Conservation (phyloP, 2,113 vertebrate genomes). For the Paramisgurnus dabryanus region DNA sequence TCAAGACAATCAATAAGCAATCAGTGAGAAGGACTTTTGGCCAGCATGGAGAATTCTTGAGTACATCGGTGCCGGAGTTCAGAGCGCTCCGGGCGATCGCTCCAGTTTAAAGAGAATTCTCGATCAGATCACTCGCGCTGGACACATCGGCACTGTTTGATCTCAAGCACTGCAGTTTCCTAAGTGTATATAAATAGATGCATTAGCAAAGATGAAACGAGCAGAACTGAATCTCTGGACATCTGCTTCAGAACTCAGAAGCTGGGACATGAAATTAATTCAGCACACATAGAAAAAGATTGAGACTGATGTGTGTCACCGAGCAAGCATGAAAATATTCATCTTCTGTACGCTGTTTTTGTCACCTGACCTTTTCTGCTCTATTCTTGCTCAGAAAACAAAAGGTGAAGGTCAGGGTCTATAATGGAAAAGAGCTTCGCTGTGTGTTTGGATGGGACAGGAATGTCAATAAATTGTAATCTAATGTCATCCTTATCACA, state of each 20-base stretch:
- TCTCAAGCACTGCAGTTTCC: slow-evolving; percentile 45
- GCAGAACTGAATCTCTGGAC: slow-evolving; percentile 36
- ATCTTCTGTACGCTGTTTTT: too few relatives aligned
- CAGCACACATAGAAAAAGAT: slow-evolving; percentile 36
- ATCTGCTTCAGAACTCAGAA: slow-evolving; percentile 7
- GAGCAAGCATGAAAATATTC: too few relatives aligned
- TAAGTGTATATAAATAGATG: slow-evolving; percentile 53
- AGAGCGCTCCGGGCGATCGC: slow-evolving; percentile 31
- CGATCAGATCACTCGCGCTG: slow-evolving; percentile 61
- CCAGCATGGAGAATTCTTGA: slow-evolving; percentile 17
- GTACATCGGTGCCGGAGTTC: slow-evolving; percentile 39
- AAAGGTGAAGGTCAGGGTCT: too few relatives aligned
- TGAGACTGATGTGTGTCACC: background rate
- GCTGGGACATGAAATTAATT: slow-evolving; percentile 1
- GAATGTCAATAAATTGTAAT: too few relatives aligned
- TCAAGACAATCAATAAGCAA: slow-evolving; percentile 49
- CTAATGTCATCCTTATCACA: too few relatives aligned
- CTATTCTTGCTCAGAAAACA: too few relatives aligned
- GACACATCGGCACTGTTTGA: slow-evolving; percentile 49
- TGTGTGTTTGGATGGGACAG: too few relatives aligned
- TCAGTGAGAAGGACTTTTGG: slow-evolving; percentile 32
- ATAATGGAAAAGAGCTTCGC: too few relatives aligned
- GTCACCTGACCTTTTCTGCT: too few relatives aligned
- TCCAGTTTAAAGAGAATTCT: slow-evolving; percentile 52
- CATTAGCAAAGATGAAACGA: slow-evolving; percentile 56